Percentiles rank a stretch among this genome's conserved stretches.
These are phyloP conservation scores for Panulirus ornatus DNA, from an alignment of 1,140 invertebrate species.

Conservation along the genomic window DNA sequence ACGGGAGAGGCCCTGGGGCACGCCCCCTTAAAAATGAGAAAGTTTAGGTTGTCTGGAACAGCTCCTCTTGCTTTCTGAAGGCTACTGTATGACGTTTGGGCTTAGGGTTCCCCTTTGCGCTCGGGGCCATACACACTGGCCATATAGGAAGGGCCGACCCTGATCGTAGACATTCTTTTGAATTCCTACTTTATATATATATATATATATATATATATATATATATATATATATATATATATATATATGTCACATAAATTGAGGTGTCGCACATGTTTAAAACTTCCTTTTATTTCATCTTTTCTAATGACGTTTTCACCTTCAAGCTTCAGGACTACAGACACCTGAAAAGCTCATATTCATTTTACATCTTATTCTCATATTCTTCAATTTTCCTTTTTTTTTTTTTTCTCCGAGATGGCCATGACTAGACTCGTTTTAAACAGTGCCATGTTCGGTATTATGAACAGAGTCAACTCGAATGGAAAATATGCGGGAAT, in stretches of 20 bases:
- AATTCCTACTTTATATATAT: background rate
- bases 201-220: background rate
- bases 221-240: slow-evolving; percentile 26
- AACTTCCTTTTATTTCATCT: too few species aligned
- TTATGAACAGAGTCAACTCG: too few species aligned
- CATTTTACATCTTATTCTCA: background rate
- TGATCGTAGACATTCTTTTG: background rate
- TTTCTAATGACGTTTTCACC: too few species aligned
- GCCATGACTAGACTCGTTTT: too few species aligned
- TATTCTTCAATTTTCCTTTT: background rate
- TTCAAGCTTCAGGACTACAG: too few species aligned
- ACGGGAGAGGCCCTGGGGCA: background rate
- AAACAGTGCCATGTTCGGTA: too few species aligned
- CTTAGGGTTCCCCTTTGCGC: background rate
- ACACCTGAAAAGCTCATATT: background rate
- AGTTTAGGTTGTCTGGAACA: too few species aligned
- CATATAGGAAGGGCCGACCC: background rate
- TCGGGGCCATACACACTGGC: background rate
- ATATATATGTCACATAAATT: background rate
- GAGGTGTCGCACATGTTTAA: background rate
- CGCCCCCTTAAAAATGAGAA: background rate
- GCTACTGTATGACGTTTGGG: background rate
- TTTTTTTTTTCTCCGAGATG: background rate
- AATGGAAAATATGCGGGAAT: too few species aligned
- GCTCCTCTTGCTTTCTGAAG: background rate